These are phyloP conservation scores for Pipistrellus pygmaeus DNA, from an alignment of 2,797 vertebrate species.

Conservation along the genomic window DNA sequence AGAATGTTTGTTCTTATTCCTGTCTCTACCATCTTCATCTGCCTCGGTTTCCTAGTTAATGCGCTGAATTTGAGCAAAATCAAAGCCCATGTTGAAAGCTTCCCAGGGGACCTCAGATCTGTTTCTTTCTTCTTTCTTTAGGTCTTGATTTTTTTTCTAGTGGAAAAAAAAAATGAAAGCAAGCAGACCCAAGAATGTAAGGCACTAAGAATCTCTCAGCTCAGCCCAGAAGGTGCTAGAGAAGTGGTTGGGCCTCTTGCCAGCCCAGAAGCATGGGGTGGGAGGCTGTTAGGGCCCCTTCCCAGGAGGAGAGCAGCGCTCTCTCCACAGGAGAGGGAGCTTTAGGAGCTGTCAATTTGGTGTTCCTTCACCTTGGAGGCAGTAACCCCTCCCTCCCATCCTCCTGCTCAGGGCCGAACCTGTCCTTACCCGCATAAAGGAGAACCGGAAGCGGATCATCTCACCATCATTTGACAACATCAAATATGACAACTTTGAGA, in stretches of 20 bases:
- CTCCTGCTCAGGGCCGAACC: constrained; percentile 93
- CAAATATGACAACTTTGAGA: constrained; percentile 97
- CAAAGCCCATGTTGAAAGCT: constrained; percentile 57
- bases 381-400: not conserved
- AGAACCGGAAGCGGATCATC: constrained; percentile 95
- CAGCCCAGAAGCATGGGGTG: not conserved
- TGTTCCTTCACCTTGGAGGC: not conserved
- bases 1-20: not conserved
- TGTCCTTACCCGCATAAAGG: constrained; percentile 95
- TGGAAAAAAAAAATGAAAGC: not conserved
- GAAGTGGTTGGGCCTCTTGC: not conserved
- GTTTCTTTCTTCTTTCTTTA: constrained; percentile 41
- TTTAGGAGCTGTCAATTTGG: not conserved
- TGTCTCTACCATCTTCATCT: not conserved
- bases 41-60: not conserved
- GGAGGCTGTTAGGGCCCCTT: not conserved
- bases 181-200: not conserved
- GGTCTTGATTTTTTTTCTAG: not conserved
- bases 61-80: constrained; percentile 57
- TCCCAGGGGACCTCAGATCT: constrained; percentile 33
- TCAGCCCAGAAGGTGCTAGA: not conserved
- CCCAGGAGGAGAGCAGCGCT: not conserved
- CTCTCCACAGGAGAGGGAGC: not conserved
- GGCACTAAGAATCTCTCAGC: not conserved
- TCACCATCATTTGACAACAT: constrained; percentile 99